phyloP scores from a whole-genome alignment of 2,113 vertebrate species.

The Engraulis encrasicolus region DNA sequence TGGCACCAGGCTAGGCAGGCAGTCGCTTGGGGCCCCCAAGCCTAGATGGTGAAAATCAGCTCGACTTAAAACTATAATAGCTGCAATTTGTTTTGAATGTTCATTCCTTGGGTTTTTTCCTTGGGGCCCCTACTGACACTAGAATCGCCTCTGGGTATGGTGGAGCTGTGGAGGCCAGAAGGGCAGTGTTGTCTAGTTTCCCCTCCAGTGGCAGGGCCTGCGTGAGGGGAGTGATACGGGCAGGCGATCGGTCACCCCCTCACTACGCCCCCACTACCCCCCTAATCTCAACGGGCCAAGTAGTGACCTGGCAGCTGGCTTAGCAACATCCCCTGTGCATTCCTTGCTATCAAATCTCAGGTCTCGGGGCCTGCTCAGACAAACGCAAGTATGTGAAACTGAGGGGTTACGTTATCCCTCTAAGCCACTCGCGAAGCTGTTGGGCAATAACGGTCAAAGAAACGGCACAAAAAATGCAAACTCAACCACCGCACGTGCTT shows the following conservation, averaged over 20 bases:
- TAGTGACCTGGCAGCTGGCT: conserved; percentile 34
- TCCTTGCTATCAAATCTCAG: conserved; percentile 50
- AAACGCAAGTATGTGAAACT: conserved; percentile 14
- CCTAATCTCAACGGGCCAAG: conserved; percentile 36
- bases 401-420: conserved; percentile 10
- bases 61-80: too few species aligned
- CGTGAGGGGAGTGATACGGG: conserved; percentile 33
- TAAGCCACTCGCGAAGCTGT: conserved; percentile 43
- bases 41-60: too few species aligned
- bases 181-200: conserved; percentile 27
- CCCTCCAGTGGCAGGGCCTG: background rate
- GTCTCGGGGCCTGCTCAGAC: conserved; percentile 42
- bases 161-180: conserved; percentile 27
- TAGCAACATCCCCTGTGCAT: conserved; percentile 33
- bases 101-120: too few species aligned
- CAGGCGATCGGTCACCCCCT: conserved; percentile 23
- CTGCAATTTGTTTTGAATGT: too few species aligned
- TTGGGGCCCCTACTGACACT: too few species aligned
- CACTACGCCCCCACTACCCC: too few species aligned
- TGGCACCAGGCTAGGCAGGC: too few species aligned
- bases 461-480: conserved; percentile 20
- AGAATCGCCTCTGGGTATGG: too few species aligned
- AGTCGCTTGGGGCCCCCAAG: too few species aligned
- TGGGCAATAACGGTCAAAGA: conserved; percentile 43
- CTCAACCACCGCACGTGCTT: conserved; percentile 9